A percentile compares a stretch with the other conserved stretches of the same genome.
Evolutionary conservation across 2,113 vertebrate species (phyloP).

Genomic region (Gopherus evgoodei): DNA sequence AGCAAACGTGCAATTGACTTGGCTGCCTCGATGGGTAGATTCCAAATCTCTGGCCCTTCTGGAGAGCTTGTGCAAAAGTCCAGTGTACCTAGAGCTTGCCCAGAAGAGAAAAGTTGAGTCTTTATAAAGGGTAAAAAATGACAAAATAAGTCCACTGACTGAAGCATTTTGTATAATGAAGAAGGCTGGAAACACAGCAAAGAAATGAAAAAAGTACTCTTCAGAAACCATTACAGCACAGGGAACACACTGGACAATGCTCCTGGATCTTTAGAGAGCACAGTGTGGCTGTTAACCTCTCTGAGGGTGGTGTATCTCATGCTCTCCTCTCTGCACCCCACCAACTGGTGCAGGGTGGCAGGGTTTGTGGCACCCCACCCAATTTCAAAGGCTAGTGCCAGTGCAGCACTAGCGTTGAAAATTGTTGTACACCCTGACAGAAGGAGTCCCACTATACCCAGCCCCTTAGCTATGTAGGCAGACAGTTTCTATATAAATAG

Average conservation of each 20-base stretch:
- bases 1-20: not conserved
- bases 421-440: not conserved
- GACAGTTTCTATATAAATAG: not conserved
- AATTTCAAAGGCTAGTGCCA: not conserved
- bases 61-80: not conserved
- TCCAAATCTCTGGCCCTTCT: not conserved
- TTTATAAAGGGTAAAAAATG: not conserved
- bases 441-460: not conserved
- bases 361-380: not conserved
- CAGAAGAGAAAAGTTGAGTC: not conserved
- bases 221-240: not conserved
- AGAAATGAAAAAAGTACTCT: not conserved
- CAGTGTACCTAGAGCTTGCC: not conserved
- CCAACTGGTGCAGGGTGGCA: not conserved
- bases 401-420: rapidly evolving
- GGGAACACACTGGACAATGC: not conserved
- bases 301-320: too few species aligned
- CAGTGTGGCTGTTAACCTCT: not conserved
- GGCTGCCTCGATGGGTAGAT: not conserved
- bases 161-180: not conserved
- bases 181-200: not conserved
- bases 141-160: not conserved
- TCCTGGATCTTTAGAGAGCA: not conserved
- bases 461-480: not conserved
- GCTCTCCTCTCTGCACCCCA: not conserved